Evolutionary conservation across 1,140 invertebrate genomes (phyloP).

Genomic region (Drosophila mojavensis): DNA sequence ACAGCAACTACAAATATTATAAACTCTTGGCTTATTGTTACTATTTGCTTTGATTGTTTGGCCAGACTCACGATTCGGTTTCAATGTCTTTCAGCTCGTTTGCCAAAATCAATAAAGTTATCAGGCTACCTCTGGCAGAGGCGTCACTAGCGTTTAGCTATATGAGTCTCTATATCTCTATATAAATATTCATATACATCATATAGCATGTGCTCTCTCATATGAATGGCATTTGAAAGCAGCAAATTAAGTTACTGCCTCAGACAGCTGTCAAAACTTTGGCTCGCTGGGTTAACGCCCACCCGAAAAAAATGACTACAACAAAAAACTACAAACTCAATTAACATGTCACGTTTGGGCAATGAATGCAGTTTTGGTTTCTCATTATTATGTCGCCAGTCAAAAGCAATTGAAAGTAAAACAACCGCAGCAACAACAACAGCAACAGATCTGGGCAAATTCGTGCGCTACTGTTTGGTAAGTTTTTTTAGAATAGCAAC

Average conservation of each 20-base stretch:
- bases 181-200: slow-evolving; percentile 40
- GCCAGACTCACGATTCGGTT: slow-evolving; percentile 71
- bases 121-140: slow-evolving; percentile 65
- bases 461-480: slow-evolving; percentile 78
- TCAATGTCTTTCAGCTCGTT: slow-evolving; percentile 73
- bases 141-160: slow-evolving; percentile 50
- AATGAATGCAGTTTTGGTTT: slow-evolving; percentile 71
- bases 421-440: slow-evolving; percentile 34
- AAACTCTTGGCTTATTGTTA: slow-evolving; percentile 58
- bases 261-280: slow-evolving; percentile 66
- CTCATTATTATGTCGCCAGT: slow-evolving; percentile 79
- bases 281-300: slow-evolving; percentile 65
- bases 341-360: slow-evolving; percentile 79
- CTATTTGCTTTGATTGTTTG: slow-evolving; percentile 65
- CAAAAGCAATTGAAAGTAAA: slow-evolving; percentile 77
- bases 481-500: slow-evolving; percentile 53
- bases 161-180: too few relatives aligned
- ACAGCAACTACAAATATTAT: slow-evolving; percentile 32
- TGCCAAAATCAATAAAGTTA: slow-evolving; percentile 80
- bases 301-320: slow-evolving; percentile 42
- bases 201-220: slow-evolving; percentile 18
- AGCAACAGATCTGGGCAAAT: slow-evolving; percentile 51
- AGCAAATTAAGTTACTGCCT: slow-evolving; percentile 55
- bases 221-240: slow-evolving; percentile 52
- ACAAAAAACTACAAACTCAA: slow-evolving; percentile 45